Percentiles rank a stretch among this genome's conserved stretches.
These are phyloP conservation scores for Ondatra zibethicus DNA, from an alignment of 2,113 vertebrate species.

Conservation along the genomic window DNA sequence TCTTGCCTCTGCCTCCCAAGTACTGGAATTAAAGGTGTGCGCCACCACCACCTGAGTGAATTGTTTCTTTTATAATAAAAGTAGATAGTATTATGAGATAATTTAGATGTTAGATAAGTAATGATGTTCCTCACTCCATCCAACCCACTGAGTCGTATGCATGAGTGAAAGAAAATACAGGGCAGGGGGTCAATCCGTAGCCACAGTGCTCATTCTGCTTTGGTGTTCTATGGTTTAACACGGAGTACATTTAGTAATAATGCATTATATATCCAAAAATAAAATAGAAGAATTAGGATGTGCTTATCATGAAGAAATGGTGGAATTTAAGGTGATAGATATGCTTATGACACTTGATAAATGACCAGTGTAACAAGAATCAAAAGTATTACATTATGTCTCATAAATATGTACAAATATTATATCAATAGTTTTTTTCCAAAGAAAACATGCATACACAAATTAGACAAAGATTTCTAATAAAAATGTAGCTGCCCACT, in stretches of 20 bases:
- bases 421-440: background rate
- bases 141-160: background rate
- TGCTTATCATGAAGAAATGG: background rate
- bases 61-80: background rate
- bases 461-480: background rate
- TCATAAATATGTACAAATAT: background rate
- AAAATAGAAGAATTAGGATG: background rate
- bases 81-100: background rate
- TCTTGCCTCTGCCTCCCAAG: no score
- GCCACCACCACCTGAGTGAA: no score
- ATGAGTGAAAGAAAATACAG: background rate
- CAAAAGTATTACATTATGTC: background rate
- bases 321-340: background rate
- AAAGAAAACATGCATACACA: background rate
- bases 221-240: no score
- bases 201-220: no score
- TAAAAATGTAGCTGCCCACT: background rate
- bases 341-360: background rate
- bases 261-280: background rate
- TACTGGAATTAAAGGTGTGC: no score
- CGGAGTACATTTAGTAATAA: background rate
- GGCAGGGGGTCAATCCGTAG: background rate
- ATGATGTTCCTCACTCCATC: background rate
- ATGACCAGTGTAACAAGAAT: background rate
- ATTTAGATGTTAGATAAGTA: background rate